Percentiles rank a stretch among this genome's conserved stretches.
Evolutionary conservation across 2,888 invertebrate genomes (phyloP).

Genomic region (Polymixis lichenea): DNA sequence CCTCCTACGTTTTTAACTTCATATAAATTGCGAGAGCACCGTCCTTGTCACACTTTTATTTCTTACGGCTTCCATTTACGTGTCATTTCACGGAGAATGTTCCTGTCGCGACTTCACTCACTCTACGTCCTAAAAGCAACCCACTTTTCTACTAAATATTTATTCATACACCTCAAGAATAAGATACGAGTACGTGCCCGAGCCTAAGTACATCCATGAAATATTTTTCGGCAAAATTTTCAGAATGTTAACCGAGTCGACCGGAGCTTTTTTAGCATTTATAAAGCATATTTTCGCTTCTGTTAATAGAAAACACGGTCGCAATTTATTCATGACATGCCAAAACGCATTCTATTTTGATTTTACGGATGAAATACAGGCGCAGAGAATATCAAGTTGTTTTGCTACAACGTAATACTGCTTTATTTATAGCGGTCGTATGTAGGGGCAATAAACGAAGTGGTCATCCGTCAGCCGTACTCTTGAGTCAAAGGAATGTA

Average conservation of each 20-base stretch:
- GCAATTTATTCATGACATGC: conserved; percentile 56
- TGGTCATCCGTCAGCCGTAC: conserved; percentile 82
- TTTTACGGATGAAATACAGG: conserved; percentile 55
- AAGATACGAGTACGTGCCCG: conserved; percentile 55
- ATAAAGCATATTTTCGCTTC: conserved; percentile 50
- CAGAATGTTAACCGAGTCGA: conserved; percentile 30
- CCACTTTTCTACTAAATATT: conserved; percentile 66
- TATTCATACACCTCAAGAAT: conserved; percentile 63
- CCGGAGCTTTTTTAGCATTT: conserved; percentile 29
- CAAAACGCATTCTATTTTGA: conserved; percentile 54
- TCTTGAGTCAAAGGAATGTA: conserved; percentile 82
- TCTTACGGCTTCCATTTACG: conserved; percentile 63
- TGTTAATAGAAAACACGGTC: conserved; percentile 50
- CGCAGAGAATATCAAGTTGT: conserved; percentile 57
- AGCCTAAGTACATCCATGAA: conserved; percentile 52
- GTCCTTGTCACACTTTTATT: conserved; percentile 65
- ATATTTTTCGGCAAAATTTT: conserved; percentile 51
- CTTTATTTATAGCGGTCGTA: conserved; percentile 76
- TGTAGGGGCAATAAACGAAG: conserved; percentile 80
- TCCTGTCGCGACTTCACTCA: conserved; percentile 61
- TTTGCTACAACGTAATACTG: conserved; percentile 72
- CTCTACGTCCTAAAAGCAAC: conserved; percentile 58
- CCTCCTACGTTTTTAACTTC: conserved; percentile 66
- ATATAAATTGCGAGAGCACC: conserved; percentile 66
- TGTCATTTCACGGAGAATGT: conserved; percentile 63